A percentile compares a stretch with the other conserved stretches of the same genome.
Conservation (phyloP, 2,113 vertebrate species). For the Dasyurus viverrinus region DNA sequence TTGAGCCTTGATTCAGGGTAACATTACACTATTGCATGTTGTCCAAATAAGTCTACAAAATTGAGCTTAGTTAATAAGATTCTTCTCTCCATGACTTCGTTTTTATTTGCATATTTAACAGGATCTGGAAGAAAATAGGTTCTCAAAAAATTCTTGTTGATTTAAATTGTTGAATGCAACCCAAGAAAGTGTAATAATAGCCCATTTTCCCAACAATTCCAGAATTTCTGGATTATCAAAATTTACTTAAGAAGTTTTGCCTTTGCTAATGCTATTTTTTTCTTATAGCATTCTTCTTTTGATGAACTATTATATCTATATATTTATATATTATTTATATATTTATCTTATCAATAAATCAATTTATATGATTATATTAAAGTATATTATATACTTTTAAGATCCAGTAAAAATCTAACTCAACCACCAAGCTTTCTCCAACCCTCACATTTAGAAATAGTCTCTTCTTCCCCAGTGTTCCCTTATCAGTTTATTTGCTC, state of each 20-base stretch:
- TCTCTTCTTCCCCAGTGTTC: neutral
- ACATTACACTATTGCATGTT: neutral
- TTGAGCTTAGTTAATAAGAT: neutral
- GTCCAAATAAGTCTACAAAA: neutral
- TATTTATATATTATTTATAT: too few relatives aligned
- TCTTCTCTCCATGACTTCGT: neutral
- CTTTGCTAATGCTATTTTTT: neutral
- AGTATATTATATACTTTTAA: neutral
- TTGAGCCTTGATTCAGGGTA: neutral
- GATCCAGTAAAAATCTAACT: neutral
- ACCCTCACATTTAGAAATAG: neutral
- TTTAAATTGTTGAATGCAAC: neutral
- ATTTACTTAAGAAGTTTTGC: neutral
- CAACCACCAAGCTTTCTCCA: neutral
- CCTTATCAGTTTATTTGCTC: neutral
- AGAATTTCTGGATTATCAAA: neutral
- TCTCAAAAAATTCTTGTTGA: neutral
- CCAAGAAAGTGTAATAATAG: neutral
- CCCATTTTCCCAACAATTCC: too few relatives aligned
- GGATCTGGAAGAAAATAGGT: neutral
- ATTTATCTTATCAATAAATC: too few relatives aligned
- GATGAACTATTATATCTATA: neutral
- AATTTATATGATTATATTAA: too few relatives aligned
- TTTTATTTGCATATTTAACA: neutral
- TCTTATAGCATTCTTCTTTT: neutral